Conservation (phyloP, 2,888 invertebrate genomes). For the Campaea margaritaria region DNA sequence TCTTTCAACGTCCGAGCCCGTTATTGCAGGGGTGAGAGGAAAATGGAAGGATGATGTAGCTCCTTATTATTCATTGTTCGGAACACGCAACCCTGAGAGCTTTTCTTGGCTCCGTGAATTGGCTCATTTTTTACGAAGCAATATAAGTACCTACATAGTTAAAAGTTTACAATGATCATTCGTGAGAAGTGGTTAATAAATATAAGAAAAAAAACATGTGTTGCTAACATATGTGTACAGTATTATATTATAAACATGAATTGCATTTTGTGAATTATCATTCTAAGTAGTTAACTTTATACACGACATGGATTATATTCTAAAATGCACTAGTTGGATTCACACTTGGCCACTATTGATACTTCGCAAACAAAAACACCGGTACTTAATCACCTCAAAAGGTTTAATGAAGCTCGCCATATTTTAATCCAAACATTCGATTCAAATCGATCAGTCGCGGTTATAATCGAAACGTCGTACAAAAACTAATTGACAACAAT, state of each 20-base stretch:
- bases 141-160: background rate
- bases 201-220: no score
- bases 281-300: no score
- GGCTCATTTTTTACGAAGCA: constrained; percentile 78
- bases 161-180: no score
- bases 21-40: constrained; percentile 75
- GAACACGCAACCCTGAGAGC: constrained; percentile 57
- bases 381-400: constrained; percentile 63
- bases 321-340: no score
- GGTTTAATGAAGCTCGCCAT: constrained; percentile 72
- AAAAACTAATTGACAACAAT: constrained; percentile 84
- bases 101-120: constrained; percentile 73
- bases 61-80: constrained; percentile 82
- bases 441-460: constrained; percentile 76
- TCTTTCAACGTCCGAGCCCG: constrained; percentile 56
- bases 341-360: no score
- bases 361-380: constrained; percentile 32
- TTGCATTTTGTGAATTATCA: no score
- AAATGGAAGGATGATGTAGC: constrained; percentile 80
- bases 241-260: no score
- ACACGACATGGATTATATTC: no score
- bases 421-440: constrained; percentile 80
- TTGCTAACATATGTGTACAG: no score
- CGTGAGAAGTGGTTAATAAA: no score
- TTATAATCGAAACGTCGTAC: constrained; percentile 70